Base-by-base conservation (phyloP, 1,140 invertebrate species). In the Eumeta japonica region DNA sequence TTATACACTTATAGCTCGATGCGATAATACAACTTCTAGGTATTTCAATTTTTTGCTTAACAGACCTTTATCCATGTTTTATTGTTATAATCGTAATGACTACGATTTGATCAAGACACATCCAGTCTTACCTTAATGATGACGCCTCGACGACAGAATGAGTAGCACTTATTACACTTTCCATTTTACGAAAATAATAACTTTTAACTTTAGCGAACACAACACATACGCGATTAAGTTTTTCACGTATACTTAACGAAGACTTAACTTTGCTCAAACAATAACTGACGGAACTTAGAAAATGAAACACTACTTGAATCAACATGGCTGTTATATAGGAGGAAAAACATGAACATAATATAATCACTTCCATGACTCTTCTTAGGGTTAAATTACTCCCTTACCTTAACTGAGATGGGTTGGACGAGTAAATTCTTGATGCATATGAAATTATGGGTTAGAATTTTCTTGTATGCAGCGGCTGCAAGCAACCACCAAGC, bases 271-370 rank as follows among this genome's bases (percentile, higher is more conserved):
- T 64, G 14, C 54, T 54, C 51, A 37, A 59, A 67, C 65, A 46
- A 62, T 62, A 63, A 70, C 63, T 68, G 62, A 63, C 63, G 63
- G 60, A 73, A 73, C 70, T 71, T 62, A 74, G 48, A 63, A 70
- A 70, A 70, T 68, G 62, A 70, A n/a, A 70, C 70, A 74, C 70
- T 74, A 74, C 70, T 74, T 66, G n/a, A n/a, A n/a, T n/a, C 65
- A 72, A 74, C 70, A 74, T 74, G 70, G 70, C 66, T 72, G 70
- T 70, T 60, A 65, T 72, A 64, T 51, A 60, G 62, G 58, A 71
- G 63, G 62, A 74, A 71, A 63, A 62, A 67, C 63, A 70, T 64
- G 52, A 72, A 70, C 61, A 71, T 63, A 68, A 67, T 70, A 64
- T 71, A 68, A 72, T 68, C 70, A 74, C 70, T 74, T 70, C 70